Evolutionary conservation across 2,888 invertebrate genomes (phyloP), one percentile per base, ranked within the genome.

Genomic region (Dicyrtoma fusca): DNA sequence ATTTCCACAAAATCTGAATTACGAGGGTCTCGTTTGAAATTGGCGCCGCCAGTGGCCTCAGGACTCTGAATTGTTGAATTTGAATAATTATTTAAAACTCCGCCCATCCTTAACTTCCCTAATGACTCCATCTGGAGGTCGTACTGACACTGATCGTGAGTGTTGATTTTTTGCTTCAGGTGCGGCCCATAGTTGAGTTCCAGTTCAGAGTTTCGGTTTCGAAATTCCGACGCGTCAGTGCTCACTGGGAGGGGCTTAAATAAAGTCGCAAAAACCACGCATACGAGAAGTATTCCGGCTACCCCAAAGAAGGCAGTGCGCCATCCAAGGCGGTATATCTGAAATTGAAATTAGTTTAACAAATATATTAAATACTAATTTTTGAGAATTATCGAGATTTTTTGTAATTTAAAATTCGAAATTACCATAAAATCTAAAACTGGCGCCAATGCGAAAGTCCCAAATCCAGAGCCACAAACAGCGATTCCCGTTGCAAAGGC

Each of bases 401-500:
- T n/a, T n/a, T n/a, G n/a, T n/a, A n/a, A n/a, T 34, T 34, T 34
- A n/a, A n/a, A n/a, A n/a, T n/a, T n/a, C n/a, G n/a, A n/a, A n/a
- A n/a, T n/a, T n/a, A n/a, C n/a, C n/a, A n/a, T n/a, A n/a, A 83
- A 83, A 77, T 89, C 88, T 45, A 90, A 90, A 21, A 93, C 84
- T 0, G 93, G 94, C 0, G 97, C 93, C 83, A 98, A 94, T 11
- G 96, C 84, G 83, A 96, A 92, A 3, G 97, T 97, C 64, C 98
- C 98, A 63, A 98, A 88, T 10, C 98, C 98, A 0, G 97, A 96
- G 1, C 98, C 98, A 82, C 95, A 95, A 25, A 80, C 96, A 0
- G 95, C 95, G 74, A 96, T 91, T 17, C 96, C 98, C 0, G 97
- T 99, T 6, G 98, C 98, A 81, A 98, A 88, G 45, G 97, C 94